These are phyloP conservation scores for Rhagium mordax DNA, from an alignment of 2,888 invertebrate species.

Conservation along the genomic window DNA sequence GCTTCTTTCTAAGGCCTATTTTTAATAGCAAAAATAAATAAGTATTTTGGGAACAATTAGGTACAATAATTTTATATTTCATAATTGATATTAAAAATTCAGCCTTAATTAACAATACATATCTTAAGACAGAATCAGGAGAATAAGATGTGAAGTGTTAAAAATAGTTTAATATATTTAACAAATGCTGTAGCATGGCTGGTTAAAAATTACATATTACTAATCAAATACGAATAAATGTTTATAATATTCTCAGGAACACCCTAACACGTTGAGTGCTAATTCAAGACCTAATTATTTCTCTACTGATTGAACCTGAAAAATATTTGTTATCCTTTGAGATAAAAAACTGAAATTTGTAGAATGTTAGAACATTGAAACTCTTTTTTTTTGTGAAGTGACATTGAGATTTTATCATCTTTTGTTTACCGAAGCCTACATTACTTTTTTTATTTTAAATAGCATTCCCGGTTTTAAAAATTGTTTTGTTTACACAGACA, in stretches of 20 bases:
- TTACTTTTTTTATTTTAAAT: too few species aligned
- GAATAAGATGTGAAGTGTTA: conserved; percentile 14
- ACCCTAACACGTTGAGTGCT: neutral
- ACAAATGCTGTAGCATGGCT: neutral
- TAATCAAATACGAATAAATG: neutral
- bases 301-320: too few species aligned
- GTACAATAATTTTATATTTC: conserved; percentile 33
- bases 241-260: neutral
- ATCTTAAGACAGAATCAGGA: conserved; percentile 26
- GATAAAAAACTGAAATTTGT: too few species aligned
- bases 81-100: conserved; percentile 43
- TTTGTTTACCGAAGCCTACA: too few species aligned
- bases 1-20: conserved; percentile 58
- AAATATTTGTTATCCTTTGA: too few species aligned
- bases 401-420: too few species aligned
- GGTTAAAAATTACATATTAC: neutral
- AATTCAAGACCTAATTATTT: too few species aligned
- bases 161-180: conserved; percentile 1
- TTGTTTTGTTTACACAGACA: too few species aligned
- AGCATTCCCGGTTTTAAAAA: too few species aligned
- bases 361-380: too few species aligned
- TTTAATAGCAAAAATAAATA: conserved; percentile 48
- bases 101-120: conserved; percentile 39
- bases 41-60: conserved; percentile 33
- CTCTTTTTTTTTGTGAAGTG: too few species aligned